Conservation (phyloP, 92 coral and sea anemone species). For the Paragorgia papillata region DNA sequence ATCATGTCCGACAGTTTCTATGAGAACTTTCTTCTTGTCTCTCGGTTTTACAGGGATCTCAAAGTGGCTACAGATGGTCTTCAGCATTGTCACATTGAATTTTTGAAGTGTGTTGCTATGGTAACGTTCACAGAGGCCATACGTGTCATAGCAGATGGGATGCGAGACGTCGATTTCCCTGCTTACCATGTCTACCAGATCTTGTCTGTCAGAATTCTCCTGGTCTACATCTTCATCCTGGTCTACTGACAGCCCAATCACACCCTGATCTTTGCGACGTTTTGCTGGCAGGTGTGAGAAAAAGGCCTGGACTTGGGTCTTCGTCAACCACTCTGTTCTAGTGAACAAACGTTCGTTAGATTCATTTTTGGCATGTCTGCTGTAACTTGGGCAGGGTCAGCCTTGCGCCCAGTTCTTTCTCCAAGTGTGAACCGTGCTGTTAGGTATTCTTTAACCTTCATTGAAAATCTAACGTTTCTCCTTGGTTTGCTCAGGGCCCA, state of each 20-base stretch:
- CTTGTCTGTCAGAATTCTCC: slow-evolving; percentile 55
- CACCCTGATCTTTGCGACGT: slow-evolving; percentile 61
- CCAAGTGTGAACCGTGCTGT: slow-evolving; percentile 69
- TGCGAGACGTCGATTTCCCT: slow-evolving; percentile 58
- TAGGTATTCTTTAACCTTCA: slow-evolving; percentile 67
- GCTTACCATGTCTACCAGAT: slow-evolving; percentile 53
- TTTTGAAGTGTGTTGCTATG: slow-evolving; percentile 60
- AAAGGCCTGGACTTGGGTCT: no score
- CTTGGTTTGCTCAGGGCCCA: slow-evolving; percentile 63
- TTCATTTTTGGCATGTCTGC: slow-evolving; percentile 64
- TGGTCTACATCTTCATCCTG: slow-evolving; percentile 63
- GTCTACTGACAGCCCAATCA: slow-evolving; percentile 53
- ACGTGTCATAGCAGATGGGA: slow-evolving; percentile 66
- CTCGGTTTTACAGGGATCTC: slow-evolving; percentile 61
- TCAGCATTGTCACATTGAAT: slow-evolving; percentile 62
- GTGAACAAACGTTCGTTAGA: slow-evolving; percentile 39
- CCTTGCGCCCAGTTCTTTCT: slow-evolving; percentile 76
- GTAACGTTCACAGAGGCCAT: slow-evolving; percentile 61
- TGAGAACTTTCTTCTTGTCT: slow-evolving; percentile 61
- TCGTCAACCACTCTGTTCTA: no score
- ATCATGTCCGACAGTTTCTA: slow-evolving; percentile 55
- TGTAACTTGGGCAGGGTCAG: slow-evolving; percentile 66
- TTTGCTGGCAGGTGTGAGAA: slow-evolving; percentile 70
- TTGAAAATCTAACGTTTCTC: slow-evolving; percentile 62
- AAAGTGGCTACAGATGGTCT: slow-evolving; percentile 63